Evolutionary conservation across 2,797 vertebrate genomes (phyloP).

Genomic region (Labeo calbasu): DNA sequence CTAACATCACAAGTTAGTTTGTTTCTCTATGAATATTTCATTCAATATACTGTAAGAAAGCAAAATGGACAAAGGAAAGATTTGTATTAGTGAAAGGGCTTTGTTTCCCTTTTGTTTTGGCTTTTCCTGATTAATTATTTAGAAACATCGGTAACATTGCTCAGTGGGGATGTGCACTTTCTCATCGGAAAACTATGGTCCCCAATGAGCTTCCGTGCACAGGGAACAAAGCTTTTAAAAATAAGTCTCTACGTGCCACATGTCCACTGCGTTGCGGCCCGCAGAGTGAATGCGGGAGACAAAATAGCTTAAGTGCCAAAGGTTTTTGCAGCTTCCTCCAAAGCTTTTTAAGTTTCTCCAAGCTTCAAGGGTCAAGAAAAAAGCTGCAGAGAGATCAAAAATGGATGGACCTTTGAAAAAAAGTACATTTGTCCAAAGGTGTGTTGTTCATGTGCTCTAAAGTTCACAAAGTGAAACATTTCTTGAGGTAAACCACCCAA

Average conservation of each 20-base stretch:
- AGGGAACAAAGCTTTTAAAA: slow-evolving; percentile 77
- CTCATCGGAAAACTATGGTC: slow-evolving; percentile 69
- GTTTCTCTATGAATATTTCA: slow-evolving; percentile 77
- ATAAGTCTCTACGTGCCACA: background rate
- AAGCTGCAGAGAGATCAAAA: background rate
- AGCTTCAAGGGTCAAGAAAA: slow-evolving; percentile 29
- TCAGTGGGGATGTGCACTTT: slow-evolving; percentile 63
- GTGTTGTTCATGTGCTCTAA: background rate
- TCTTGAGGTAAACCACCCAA: background rate
- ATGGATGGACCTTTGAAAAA: slow-evolving; percentile 5
- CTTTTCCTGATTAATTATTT: slow-evolving; percentile 76
- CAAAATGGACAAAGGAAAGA: slow-evolving; percentile 65
- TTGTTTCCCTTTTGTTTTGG: slow-evolving; percentile 53
- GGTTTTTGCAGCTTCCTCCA: slow-evolving; percentile 24
- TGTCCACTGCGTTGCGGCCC: background rate
- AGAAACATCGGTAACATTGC: slow-evolving; percentile 67
- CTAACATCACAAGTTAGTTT: slow-evolving; percentile 52
- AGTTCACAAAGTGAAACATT: slow-evolving; percentile 1
- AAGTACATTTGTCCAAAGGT: background rate
- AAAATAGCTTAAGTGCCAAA: slow-evolving; percentile 52
- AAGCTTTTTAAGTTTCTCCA: slow-evolving; percentile 35
- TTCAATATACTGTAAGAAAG: slow-evolving; percentile 60
- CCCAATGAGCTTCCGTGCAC: slow-evolving; percentile 68
- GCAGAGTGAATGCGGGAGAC: slow-evolving; percentile 15
- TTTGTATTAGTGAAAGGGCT: slow-evolving; percentile 63